Percentiles rank a stretch among this genome's conserved stretches.
phyloP scores from a whole-genome alignment of 2,113 vertebrate species.

The Caracal caracal region DNA sequence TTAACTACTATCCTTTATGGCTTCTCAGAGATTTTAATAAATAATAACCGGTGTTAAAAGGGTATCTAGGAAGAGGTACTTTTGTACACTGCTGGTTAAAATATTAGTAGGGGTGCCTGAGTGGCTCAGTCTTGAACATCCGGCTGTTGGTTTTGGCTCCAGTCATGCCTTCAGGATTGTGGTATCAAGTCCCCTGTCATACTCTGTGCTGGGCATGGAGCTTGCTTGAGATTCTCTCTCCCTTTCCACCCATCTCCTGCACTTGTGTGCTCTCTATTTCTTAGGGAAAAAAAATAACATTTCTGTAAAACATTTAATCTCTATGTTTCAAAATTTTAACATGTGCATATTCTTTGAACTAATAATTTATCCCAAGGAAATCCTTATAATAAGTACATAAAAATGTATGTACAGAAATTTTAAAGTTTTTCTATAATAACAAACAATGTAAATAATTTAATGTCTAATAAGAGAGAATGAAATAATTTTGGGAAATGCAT shows the following conservation, averaged over 20 bases:
- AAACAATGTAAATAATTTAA: constrained; percentile 10
- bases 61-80: not conserved
- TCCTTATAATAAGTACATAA: not conserved
- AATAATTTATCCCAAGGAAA: not conserved
- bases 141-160: no score
- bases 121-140: no score
- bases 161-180: no score
- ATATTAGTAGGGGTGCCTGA: not conserved
- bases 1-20: not conserved
- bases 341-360: not conserved
- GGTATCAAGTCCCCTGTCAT: no score
- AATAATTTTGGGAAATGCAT: not conserved
- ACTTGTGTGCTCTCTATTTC: no score
- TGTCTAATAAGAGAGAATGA: not conserved
- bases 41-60: not conserved
- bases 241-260: no score
- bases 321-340: constrained; percentile 3
- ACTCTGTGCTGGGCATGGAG: no score
- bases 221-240: no score
- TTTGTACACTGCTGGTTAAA: not conserved
- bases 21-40: constrained; percentile 15
- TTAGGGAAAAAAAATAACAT: not conserved
- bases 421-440: constrained; percentile 1
- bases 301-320: not conserved
- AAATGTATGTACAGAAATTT: constrained; percentile 5